Conservation (phyloP, 2,888 invertebrate genomes). For the Blastobasis adustella region DNA sequence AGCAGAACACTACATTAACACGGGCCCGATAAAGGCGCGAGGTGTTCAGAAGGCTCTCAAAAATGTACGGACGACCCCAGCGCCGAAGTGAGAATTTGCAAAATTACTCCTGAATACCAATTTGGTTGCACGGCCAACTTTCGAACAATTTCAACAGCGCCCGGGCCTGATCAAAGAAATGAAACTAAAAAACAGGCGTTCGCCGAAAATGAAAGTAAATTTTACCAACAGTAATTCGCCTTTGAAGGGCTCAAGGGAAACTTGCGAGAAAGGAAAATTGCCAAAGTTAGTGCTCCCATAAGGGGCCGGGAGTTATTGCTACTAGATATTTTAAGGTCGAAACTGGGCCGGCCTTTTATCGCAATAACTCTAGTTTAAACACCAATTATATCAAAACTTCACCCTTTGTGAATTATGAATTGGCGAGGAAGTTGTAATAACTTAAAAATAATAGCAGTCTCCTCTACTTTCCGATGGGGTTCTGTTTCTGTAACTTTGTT, state of each 20-base stretch:
- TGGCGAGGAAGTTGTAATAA: constrained; percentile 16
- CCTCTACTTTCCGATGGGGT: too few species aligned
- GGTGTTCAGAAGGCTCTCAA: constrained; percentile 13
- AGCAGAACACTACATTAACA: constrained; percentile 12
- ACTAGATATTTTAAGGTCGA: constrained; percentile 40
- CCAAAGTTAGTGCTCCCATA: constrained; percentile 68
- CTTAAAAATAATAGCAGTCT: constrained; percentile 18
- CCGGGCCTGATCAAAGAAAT: constrained; percentile 69
- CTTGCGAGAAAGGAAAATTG: constrained; percentile 60
- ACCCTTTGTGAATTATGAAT: constrained; percentile 21
- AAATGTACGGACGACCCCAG: neutral
- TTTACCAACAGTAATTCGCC: constrained; percentile 70
- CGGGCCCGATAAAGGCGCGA: constrained; percentile 9
- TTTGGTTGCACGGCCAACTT: constrained; percentile 52
- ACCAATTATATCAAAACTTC: constrained; percentile 34
- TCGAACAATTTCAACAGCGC: constrained; percentile 61
- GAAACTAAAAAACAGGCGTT: constrained; percentile 66
- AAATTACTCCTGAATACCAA: constrained; percentile 65
- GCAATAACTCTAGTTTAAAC: constrained; percentile 31
- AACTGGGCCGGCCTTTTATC: constrained; percentile 25
- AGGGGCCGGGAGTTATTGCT: constrained; percentile 50
- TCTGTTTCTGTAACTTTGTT: too few species aligned
- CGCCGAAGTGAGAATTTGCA: constrained; percentile 55
- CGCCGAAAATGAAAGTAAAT: constrained; percentile 64
- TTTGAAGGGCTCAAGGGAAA: constrained; percentile 61